These are phyloP conservation scores for Eumacrocentrus americanus DNA, from an alignment of 2,888 invertebrate species.

Conservation along the genomic window DNA sequence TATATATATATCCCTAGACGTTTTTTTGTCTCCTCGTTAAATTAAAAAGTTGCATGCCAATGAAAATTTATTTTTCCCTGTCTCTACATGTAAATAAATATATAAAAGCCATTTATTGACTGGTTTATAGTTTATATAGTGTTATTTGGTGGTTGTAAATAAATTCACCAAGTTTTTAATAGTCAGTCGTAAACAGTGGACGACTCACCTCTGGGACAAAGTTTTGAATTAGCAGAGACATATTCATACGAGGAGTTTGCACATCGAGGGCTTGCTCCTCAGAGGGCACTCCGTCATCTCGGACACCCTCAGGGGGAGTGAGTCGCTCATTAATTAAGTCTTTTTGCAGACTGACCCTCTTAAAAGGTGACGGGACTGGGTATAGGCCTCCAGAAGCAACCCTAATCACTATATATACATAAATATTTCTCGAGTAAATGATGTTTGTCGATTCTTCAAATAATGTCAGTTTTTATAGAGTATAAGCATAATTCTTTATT, in stretches of 20 bases:
- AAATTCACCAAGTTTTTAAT: not conserved
- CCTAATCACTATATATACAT: not conserved
- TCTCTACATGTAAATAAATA: too few species aligned
- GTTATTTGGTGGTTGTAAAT: not conserved
- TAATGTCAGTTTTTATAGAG: not conserved
- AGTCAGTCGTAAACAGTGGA: conserved; percentile 48
- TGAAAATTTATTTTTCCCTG: not conserved
- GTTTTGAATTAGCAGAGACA: conserved; percentile 63
- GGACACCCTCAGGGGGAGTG: conserved; percentile 33
- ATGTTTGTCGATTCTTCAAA: too few species aligned
- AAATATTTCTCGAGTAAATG: not conserved
- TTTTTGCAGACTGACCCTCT: conserved; percentile 59
- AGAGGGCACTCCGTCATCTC: conserved; percentile 62
- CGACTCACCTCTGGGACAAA: conserved; percentile 58
- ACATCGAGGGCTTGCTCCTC: conserved; percentile 62
- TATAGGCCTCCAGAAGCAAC: not conserved
- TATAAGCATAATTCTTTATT: not conserved
- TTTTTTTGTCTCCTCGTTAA: conserved; percentile 40
- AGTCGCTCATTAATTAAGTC: conserved; percentile 60
- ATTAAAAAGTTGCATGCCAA: conserved; percentile 39
- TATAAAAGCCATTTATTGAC: too few species aligned
- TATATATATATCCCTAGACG: not conserved
- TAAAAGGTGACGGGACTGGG: conserved; percentile 50
- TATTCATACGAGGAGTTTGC: conserved; percentile 63
- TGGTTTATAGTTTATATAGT: not conserved